Evolutionary conservation across 2,888 invertebrate species (phyloP), one percentile per base, ranked within the genome.

Genomic region (Coelopa pilipes): DNA sequence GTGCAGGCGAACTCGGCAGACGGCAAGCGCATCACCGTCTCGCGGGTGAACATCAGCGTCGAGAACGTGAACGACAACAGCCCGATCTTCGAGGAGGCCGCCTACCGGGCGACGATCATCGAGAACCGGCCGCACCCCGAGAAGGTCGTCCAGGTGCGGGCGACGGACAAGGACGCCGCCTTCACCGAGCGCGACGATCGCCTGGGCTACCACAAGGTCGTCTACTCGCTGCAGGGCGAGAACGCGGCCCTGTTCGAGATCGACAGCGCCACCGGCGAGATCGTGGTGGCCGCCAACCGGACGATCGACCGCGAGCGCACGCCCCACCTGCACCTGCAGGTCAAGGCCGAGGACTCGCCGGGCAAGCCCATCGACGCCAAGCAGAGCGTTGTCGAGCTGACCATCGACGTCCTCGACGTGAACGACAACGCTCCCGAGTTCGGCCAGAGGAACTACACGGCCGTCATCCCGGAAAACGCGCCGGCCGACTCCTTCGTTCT

Each of bases 381-480:
- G 49, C 92, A 91, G 77, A 89, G 92, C 0, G 88, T 90, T 1
- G 92, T 91, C 0, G 89, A 91, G 78, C 89, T 94, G 13, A 88
- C 90, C 0, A 89, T 94, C 11, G 92, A 93, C 80, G 91, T 94
- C 0, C 85, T 93, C 0, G 94, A 95, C 81, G 93, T 94, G 0
- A 94, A 95, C 80, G 95, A 95, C 79, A 94, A 94, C 82, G 89
- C 92, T 0, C 95, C 94, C 0, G 85, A 86, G 1, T 94, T 94
- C 82, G 89, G 90, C 3, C 91, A 91, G 79, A 87, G 88, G 34
- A 88, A 90, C 15, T 93, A 93, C 84, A 80, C 90, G 79, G 92
- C 93, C 7, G 93, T 95, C 0, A 92, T 94, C 47, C 92, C 94
- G 0, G 94, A 94, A 85, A 94, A 93, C 81, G 93, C 92, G 0